Evolutionary conservation across 2,113 vertebrate genomes (phyloP), one percentile per base, ranked within the genome.

Genomic region (Anguilla japonica): DNA sequence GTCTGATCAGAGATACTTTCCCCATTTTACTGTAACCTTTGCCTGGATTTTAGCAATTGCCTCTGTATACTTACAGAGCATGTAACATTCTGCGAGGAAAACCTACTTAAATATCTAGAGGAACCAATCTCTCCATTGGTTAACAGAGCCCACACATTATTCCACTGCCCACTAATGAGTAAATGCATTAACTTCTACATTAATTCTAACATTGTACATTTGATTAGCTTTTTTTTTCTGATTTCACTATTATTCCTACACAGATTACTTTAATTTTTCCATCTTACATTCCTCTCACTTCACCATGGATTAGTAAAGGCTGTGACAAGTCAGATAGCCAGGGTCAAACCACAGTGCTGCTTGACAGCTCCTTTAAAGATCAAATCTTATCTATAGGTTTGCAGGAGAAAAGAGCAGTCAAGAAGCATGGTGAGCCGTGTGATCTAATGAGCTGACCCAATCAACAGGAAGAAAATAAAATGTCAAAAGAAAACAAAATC

Each of bases 381-480:
- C 26, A 75, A 75, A 75, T 75, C 71, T 75, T 75, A 75, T 75
- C 71, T 29, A 34, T 75, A n/a, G 26, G 71, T 8, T 34, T 75
- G 71, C 71, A 75, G 71, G 71, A 34, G 71, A 75, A 75, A 75
- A 34, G 71, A 75, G 71, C 26, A 29, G 26, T 75, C 71, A 75
- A 75, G 71, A 34, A 26, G n/a, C 26, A 75, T 34, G 71, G n/a
- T 26, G 60, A 67, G 18, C 18, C 0, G 60, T 20, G 60, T 8
- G 18, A 67, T 67, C 18, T 20, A 22, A 75, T 34, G 71, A n/a
- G 13, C n/a, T 75, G n/a, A 75, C 71, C 71, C n/a, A 26, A 75
- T 34, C 71, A 75, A n/a, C 71, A n/a, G 71, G 71, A 75, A 75
- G n/a, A 34, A 75, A 75, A 75, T 75, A 34, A 75, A 75, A 75